These are phyloP conservation scores for Dione juno DNA, from an alignment of 2,888 invertebrate genomes.

Conservation along the genomic window DNA sequence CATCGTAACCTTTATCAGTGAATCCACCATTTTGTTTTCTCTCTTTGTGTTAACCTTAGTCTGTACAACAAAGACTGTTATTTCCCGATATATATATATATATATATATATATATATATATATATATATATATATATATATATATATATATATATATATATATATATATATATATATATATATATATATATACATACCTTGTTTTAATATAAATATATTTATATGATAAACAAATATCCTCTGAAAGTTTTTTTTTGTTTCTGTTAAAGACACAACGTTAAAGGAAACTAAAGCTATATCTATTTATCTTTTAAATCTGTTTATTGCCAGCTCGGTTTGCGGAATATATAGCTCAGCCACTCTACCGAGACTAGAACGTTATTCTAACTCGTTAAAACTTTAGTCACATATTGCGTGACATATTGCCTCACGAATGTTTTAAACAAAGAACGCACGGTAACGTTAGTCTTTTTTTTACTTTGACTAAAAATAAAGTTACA, in stretches of 20 bases:
- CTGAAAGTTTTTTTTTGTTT: too few relatives aligned
- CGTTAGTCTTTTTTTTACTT: not conserved
- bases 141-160: not conserved
- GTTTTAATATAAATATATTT: too few relatives aligned
- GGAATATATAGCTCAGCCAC: conserved; percentile 41
- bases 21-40: conserved; percentile 45
- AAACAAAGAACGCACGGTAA: conserved; percentile 34
- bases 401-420: conserved; percentile 52
- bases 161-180: not conserved
- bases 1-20: conserved; percentile 34
- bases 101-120: not conserved
- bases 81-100: not conserved
- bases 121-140: not conserved
- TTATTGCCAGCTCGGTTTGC: conserved; percentile 36
- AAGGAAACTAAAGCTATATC: not conserved
- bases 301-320: not conserved
- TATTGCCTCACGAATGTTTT: conserved; percentile 53
- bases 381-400: conserved; percentile 61
- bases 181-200: conserved; percentile 1
- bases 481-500: not conserved
- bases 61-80: conserved; percentile 31
- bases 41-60: conserved; percentile 37
- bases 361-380: conserved; percentile 49
- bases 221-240: not conserved
- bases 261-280: not conserved